Evolutionary conservation across 92 coral and sea anemone genomes (phyloP).

Genomic region (Muricea muricata): DNA sequence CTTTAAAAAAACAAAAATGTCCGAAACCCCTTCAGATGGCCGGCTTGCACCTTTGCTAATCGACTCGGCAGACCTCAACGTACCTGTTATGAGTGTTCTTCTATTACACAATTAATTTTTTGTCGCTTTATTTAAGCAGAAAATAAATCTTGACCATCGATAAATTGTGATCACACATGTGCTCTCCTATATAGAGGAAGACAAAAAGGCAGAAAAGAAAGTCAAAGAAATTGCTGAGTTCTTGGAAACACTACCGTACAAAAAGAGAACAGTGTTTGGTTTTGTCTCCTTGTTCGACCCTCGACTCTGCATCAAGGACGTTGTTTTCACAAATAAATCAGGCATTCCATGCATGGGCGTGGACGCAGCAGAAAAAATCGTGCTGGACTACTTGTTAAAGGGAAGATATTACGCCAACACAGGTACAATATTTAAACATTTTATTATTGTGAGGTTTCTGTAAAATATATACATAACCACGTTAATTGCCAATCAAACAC

Average conservation of each 20-base stretch:
- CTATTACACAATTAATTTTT: too few species aligned
- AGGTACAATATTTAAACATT: not conserved
- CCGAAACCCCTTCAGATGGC: too few species aligned
- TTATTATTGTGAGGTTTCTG: too few species aligned
- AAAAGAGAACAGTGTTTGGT: not conserved
- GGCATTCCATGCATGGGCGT: not conserved
- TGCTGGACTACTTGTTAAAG: not conserved
- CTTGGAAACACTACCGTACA: not conserved
- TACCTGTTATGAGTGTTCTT: too few species aligned
- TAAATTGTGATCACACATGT: too few species aligned
- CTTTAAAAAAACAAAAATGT: too few species aligned
- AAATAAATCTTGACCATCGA: too few species aligned
- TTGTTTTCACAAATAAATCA: not conserved
- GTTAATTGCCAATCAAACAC: too few species aligned
- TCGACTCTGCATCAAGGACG: not conserved
- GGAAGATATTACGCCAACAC: not conserved
- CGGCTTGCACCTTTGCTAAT: too few species aligned
- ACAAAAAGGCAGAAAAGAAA: not conserved
- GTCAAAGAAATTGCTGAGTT: not conserved
- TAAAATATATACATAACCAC: too few species aligned
- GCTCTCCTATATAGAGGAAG: not conserved
- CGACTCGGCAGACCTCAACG: too few species aligned
- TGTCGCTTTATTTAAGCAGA: too few species aligned
- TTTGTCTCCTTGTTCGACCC: not conserved
- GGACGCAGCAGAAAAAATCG: not conserved